Base-by-base conservation (phyloP, 1,140 invertebrate species). In the Bombus impatiens region DNA sequence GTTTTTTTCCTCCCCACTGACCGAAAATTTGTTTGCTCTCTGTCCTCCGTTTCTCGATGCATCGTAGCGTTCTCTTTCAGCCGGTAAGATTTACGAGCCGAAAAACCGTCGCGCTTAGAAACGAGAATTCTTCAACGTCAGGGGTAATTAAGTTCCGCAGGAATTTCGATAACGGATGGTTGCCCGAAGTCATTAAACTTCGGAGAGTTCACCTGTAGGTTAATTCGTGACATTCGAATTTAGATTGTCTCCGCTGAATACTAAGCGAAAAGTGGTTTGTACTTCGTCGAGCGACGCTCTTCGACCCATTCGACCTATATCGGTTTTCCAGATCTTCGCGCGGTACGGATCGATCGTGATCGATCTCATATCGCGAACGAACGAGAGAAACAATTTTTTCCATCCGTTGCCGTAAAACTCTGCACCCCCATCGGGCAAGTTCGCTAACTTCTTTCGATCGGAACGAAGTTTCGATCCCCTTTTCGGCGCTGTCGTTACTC, bases 391-490 rank as follows among this genome's bases (percentile, higher is more conserved):
- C 80, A 82, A 83, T 76, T 83, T 82, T 82, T 62, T 35, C 18
- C 70, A 13, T 32, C 53, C 80, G 47, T 59, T 70, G 65, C 35
- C 37, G 77, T 42, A 40, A 28, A 57, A 25, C 65, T 32, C 22
- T 25, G 32, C 70, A 47, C 68, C 47, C 25, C 78, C 25, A 47
- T 68, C 70, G 42, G 57, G 35, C 35, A 62, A 62, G 42, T 57
- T 68, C 42, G 76, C 72, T 57, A 89, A 90, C 88, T 89, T 90
- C 88, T 77, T 85, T 78, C 86, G 82, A 89, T 85, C 74, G 77
- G 78, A 89, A 82, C 78, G 71, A 87, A 82, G 79, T 90, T 86
- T 78, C 78, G 82, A 83, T 89, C 86, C 82, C 82, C 75, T 35
- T 80, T 78, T 78, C 75, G 75, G n/a, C 75, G 75, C 75, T 84